Percentiles rank a stretch among this genome's conserved stretches.
Evolutionary conservation across 2,797 vertebrate genomes (phyloP).

Genomic region (Tragopan temminckii): DNA sequence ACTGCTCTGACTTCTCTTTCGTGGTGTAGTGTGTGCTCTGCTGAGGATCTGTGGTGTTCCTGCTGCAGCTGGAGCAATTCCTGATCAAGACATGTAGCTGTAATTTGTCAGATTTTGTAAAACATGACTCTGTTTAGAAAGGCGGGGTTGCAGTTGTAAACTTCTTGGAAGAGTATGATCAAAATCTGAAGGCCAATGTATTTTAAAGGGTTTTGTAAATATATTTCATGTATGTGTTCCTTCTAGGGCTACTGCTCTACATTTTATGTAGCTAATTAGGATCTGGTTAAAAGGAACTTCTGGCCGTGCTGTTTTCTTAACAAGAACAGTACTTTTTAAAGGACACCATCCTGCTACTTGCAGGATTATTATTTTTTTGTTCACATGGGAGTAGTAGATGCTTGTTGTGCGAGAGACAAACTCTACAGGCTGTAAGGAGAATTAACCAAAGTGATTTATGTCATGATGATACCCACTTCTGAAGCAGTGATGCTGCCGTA

Average conservation of each 20-base stretch:
- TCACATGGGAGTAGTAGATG: neutral
- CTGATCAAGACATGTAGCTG: accelerated
- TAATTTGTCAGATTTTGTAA: neutral
- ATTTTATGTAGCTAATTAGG: neutral
- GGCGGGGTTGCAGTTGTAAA: neutral
- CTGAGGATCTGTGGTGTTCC: neutral
- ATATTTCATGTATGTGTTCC: neutral
- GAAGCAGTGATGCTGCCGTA: accelerated
- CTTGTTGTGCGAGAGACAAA: neutral
- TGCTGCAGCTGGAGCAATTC: accelerated
- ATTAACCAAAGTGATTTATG: neutral
- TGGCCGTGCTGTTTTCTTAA: neutral
- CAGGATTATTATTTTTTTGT: neutral
- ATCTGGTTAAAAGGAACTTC: neutral
- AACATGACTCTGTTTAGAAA: neutral
- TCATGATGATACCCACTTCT: neutral
- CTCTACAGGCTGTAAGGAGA: neutral
- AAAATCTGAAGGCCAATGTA: neutral
- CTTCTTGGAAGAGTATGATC: neutral
- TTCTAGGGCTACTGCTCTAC: neutral
- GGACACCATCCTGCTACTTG: accelerated
- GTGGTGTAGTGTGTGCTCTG: no score
- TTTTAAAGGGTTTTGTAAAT: neutral
- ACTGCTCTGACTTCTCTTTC: neutral
- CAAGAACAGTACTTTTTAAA: neutral